These are phyloP conservation scores for Catamblyrhynchus diadema DNA, from an alignment of 2,797 vertebrate genomes.

Conservation along the genomic window DNA sequence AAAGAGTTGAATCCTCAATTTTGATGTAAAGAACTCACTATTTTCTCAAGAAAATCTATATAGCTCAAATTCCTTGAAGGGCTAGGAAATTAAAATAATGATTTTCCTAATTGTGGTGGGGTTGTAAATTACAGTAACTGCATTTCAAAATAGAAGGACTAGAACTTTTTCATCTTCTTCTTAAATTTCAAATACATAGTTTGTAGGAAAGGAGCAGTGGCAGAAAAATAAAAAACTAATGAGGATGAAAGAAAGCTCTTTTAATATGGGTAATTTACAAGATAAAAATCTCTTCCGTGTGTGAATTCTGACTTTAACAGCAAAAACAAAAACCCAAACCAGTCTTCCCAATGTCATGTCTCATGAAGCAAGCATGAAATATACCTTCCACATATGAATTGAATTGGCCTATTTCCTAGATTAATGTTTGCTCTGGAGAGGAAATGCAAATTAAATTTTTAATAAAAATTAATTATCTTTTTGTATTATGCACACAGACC, in stretches of 20 bases:
- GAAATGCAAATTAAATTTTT: neutral
- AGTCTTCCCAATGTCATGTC: neutral
- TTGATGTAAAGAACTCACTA: accelerated
- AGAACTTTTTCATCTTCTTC: neutral
- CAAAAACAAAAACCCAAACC: neutral
- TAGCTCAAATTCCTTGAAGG: neutral
- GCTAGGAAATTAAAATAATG: neutral
- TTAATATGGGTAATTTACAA: neutral
- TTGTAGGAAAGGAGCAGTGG: neutral
- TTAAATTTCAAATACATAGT: neutral
- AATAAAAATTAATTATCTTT: neutral
- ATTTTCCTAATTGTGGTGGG: neutral
- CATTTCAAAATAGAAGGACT: neutral
- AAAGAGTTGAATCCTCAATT: neutral
- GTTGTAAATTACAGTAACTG: neutral
- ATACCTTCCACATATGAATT: neutral
- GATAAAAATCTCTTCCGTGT: accelerated
- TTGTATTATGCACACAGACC: neutral
- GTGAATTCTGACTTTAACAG: neutral
- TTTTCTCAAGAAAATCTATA: neutral
- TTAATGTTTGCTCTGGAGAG: neutral
- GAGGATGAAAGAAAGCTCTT: neutral
- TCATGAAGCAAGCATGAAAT: neutral
- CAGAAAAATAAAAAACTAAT: neutral
- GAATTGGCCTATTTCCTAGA: neutral